Evolutionary conservation across 1,140 invertebrate genomes (phyloP), one percentile per base, ranked within the genome.

Genomic region (Papilio glaucus): DNA sequence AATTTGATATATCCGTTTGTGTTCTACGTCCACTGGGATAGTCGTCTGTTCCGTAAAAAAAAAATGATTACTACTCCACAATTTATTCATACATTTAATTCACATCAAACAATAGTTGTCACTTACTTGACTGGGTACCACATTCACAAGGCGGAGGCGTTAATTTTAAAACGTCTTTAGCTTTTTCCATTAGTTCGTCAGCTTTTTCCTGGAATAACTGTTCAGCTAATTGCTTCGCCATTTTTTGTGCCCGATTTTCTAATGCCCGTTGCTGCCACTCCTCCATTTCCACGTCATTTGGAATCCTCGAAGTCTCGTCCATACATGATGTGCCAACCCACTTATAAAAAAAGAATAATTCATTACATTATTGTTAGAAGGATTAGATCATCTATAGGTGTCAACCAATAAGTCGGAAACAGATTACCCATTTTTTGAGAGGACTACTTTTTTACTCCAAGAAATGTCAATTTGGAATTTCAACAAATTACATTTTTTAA

Each of bases 311-410:
- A n/a, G 65, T 53, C 45, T 65, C 37, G 49, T 92, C 90, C 6
- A 82, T 85, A 73, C 90, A 92, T 18, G 80, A 81, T 62, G 70
- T 72, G 37, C 90, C 88, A 45, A 89, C 82, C 89, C 89, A 92
- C 89, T 92, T 62, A 29, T 13, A 61, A 33, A n/a, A 61, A 61
- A 7, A 61, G 7, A 33, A n/a, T n/a, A 6, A 3, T 4, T 37
- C 1, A 62, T 6, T 37, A 62, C 15, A 6, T 21, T 21, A 0
- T 21, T 21, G 10, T 21, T 15, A 53, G 2, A 4, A 3, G 3
- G 15, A 53, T 57, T 1, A 3, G 10, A 15, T 9, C n/a, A 57
- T 24, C 29, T 33, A 33, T 33, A 33, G 29, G 6, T 33, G 29
- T 33, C 2, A 6, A 33, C 29, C 29, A 33, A 33, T 33, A 33